These are phyloP conservation scores for Rhinolophus ferrumequinum DNA, from an alignment of 2,113 vertebrate species.

Conservation along the genomic window DNA sequence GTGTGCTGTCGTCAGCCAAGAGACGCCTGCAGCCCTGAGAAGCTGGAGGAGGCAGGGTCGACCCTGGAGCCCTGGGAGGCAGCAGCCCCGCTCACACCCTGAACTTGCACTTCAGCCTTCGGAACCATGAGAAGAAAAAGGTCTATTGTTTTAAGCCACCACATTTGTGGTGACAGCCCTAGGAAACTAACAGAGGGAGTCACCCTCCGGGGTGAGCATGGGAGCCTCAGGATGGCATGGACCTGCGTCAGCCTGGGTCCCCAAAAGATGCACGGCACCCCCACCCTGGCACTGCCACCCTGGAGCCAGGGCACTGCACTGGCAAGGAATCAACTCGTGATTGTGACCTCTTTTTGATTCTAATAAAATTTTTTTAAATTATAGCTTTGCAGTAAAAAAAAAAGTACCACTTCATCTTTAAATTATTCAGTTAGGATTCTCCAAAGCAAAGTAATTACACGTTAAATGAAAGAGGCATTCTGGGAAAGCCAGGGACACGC, in stretches of 20 bases:
- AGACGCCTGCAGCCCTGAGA: no score
- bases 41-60: no score
- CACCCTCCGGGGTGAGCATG: background rate
- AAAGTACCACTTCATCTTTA: background rate
- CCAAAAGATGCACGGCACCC: no score
- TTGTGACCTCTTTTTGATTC: background rate
- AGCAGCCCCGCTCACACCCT: no score
- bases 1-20: no score
- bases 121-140: no score
- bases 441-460: background rate
- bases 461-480: background rate
- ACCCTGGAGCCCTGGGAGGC: no score
- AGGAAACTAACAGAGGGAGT: background rate
- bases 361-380: no score
- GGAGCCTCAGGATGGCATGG: background rate
- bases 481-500: background rate
- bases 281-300: background rate
- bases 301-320: rapidly evolving
- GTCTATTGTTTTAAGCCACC: no score
- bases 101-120: no score
- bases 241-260: no score
- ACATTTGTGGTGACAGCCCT: background rate
- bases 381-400: background rate
- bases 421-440: background rate
- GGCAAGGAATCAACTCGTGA: background rate